Evolutionary conservation across 2,888 invertebrate genomes (phyloP).

Genomic region (Molorchus minor): DNA sequence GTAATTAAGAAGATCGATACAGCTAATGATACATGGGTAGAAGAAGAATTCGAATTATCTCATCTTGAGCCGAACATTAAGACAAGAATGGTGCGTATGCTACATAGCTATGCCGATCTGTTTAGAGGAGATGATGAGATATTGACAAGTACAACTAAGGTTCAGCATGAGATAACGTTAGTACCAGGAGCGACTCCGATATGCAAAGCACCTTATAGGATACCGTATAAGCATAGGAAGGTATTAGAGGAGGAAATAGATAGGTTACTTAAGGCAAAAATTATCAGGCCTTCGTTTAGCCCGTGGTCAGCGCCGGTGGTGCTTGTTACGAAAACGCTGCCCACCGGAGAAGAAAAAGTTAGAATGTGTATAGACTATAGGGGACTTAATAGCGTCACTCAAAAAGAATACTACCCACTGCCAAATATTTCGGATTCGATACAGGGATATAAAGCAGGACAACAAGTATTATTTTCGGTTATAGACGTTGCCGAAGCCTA

Average conservation of each 20-base stretch:
- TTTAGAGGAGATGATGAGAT: conserved; percentile 18
- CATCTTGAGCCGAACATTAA: conserved; percentile 3
- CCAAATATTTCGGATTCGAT: conserved; percentile 24
- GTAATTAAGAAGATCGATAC: conserved; percentile 3
- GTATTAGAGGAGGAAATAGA: conserved; percentile 15
- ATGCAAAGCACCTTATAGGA: conserved; percentile 22
- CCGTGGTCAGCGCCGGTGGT: conserved; percentile 32
- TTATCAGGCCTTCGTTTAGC: conserved; percentile 26
- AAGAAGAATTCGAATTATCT: conserved; percentile 19
- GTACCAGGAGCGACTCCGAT: conserved; percentile 21
- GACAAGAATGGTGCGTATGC: not conserved
- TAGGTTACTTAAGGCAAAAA: conserved; percentile 10
- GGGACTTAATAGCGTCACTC: conserved; percentile 24
- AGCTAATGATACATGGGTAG: conserved; percentile 15
- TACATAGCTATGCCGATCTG: conserved; percentile 8
- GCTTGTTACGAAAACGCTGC: conserved; percentile 19
- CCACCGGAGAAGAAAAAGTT: not conserved
- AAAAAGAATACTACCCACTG: conserved; percentile 28
- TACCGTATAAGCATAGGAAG: conserved; percentile 19
- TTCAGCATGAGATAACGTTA: conserved; percentile 18
- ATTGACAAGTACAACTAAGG: conserved; percentile 24
- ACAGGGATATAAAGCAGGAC: conserved; percentile 26
- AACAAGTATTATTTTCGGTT: conserved; percentile 25
- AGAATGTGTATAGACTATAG: conserved; percentile 35
- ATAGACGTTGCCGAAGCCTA: conserved; percentile 32